Percentiles rank a stretch among this genome's conserved stretches.
phyloP scores from a whole-genome alignment of 2,888 invertebrate genomes.

The Mylabris sibirica region DNA sequence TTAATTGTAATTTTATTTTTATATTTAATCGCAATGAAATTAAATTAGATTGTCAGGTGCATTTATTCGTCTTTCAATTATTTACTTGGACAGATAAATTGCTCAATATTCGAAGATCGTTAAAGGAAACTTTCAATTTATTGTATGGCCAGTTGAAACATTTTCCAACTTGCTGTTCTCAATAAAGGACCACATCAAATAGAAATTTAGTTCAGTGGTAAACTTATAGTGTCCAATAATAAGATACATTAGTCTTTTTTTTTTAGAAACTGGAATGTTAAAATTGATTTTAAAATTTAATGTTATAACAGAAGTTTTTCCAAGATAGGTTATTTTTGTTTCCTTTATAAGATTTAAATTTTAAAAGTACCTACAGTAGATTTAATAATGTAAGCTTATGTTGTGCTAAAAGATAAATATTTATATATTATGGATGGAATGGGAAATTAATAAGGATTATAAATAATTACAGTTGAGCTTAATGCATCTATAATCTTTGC shows the following conservation, averaged over 20 bases:
- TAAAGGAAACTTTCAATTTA: constrained; percentile 39
- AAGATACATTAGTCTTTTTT: background rate
- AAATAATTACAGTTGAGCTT: background rate
- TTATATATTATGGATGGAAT: background rate
- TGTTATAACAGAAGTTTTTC: no score
- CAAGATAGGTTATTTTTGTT: background rate
- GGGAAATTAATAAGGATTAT: background rate
- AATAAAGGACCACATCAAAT: constrained; percentile 35
- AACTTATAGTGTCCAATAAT: background rate
- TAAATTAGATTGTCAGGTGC: background rate
- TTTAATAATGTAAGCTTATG: background rate
- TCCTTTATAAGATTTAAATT: background rate
- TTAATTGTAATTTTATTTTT: background rate
- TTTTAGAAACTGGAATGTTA: background rate
- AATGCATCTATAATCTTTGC: background rate
- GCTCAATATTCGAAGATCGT: constrained; percentile 32
- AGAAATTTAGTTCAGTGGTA: constrained; percentile 22
- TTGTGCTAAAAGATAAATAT: background rate
- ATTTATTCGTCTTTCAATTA: constrained; percentile 31
- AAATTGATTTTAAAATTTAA: background rate
- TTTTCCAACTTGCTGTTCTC: constrained; percentile 27
- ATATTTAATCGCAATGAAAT: background rate
- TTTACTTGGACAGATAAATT: constrained; percentile 38
- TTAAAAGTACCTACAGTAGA: background rate
- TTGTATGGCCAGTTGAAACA: constrained; percentile 33